phyloP scores from a whole-genome alignment of 2,888 invertebrate species.

The Phragmatobia fuliginosa region DNA sequence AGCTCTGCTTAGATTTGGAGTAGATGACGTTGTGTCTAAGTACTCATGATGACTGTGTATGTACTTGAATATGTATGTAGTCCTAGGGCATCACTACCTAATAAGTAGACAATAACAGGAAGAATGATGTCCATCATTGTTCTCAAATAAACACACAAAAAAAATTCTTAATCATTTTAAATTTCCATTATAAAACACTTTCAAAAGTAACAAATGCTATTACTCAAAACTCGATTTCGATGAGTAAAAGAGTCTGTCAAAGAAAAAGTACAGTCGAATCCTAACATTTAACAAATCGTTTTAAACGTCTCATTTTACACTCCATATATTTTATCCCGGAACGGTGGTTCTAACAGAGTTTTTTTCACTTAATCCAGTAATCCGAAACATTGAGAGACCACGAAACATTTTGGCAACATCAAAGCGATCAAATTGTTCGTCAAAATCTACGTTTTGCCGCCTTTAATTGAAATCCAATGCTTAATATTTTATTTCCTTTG shows the following conservation, averaged over 20 bases:
- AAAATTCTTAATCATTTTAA: too few relatives aligned
- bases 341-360: constrained; percentile 36
- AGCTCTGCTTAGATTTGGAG: too few relatives aligned
- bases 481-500: constrained; percentile 48
- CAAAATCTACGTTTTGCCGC: constrained; percentile 36
- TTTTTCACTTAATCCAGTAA: constrained; percentile 39
- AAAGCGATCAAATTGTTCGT: constrained; percentile 58
- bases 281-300: constrained; percentile 41
- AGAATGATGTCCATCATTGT: too few relatives aligned
- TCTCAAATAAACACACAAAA: too few relatives aligned
- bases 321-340: constrained; percentile 46
- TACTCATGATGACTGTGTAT: too few relatives aligned
- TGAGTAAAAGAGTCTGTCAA: neutral
- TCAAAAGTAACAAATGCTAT: too few relatives aligned
- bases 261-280: constrained; percentile 10
- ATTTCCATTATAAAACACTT: too few relatives aligned
- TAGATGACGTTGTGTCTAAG: too few relatives aligned
- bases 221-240: neutral
- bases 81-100: too few relatives aligned
- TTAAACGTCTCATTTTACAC: constrained; percentile 49
- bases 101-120: too few relatives aligned
- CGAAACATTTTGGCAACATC: constrained; percentile 51
- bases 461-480: constrained; percentile 58
- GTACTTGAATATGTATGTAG: too few relatives aligned
- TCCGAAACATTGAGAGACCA: constrained; percentile 44